phyloP scores from a whole-genome alignment of 2,797 vertebrate species.

The Gambusia yucatana region DNA sequence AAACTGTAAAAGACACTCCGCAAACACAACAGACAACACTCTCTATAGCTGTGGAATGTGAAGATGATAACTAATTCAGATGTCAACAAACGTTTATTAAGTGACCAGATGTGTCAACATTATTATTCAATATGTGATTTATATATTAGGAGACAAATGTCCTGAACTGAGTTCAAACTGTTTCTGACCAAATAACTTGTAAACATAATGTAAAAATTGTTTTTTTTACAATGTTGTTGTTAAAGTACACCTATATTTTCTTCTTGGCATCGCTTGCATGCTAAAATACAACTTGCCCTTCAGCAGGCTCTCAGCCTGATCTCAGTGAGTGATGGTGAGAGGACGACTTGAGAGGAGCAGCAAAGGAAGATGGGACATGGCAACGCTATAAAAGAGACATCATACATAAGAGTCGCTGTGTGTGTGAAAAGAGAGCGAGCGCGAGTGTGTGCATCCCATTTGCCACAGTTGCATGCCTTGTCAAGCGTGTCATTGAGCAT shows the following conservation, averaged over 20 bases:
- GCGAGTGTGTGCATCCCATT: slow-evolving; percentile 28
- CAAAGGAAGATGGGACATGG: slow-evolving; percentile 48
- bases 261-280: background rate
- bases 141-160: background rate
- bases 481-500: slow-evolving; percentile 78
- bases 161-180: background rate
- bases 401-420: slow-evolving; percentile 34
- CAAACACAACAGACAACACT: background rate
- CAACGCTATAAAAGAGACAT: slow-evolving; percentile 57
- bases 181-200: background rate
- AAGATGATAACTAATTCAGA: background rate
- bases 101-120: background rate
- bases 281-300: slow-evolving; percentile 23
- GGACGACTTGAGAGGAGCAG: slow-evolving; percentile 30
- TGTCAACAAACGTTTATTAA: background rate
- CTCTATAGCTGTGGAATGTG: background rate
- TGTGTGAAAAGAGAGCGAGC: slow-evolving; percentile 10
- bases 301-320: slow-evolving; percentile 38
- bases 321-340: slow-evolving; percentile 40
- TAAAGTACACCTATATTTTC: slow-evolving; percentile 1
- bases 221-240: background rate
- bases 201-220: background rate
- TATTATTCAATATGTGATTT: background rate
- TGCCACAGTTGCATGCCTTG: slow-evolving; percentile 70
- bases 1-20: background rate